Evolutionary conservation across 2,888 invertebrate species (phyloP), one percentile per base, ranked within the genome.

Genomic region (Macrophya annulata): DNA sequence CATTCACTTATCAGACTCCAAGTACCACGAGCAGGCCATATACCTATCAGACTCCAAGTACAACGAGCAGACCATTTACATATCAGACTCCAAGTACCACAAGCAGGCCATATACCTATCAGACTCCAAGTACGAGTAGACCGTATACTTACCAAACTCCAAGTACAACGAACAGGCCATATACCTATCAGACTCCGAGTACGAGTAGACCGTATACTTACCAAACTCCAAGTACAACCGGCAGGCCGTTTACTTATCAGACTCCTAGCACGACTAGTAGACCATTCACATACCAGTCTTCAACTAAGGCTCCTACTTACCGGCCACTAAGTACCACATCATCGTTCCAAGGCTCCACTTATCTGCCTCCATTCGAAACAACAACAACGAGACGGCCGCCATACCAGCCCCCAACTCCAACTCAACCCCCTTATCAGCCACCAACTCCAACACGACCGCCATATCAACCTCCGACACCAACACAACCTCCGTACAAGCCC

Each of bases 381-480:
- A 79, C 17, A 25, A 65, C 17, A 25, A 65, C 25, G 10, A 65
- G 31, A 21, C 88, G 77, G 25, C 79, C 85, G 40, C 45, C 59
- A 9, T 43, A 72, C 43, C 43, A 45, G 74, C 83, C 85, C 6
- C 83, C 86, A 6, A 62, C 83, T 17, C 68, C 68, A 90, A 65
- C 72, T 12, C 79, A 71, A 59, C 89, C 89, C 31, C 88, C 89
- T 5, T 86, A 87, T 9, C 89, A 89, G 0, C 86, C 86, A 4
- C 25, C 86, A 21, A 87, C 86, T 87, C 62, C 6, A n/a, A 85
- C 55, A 17, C 55, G 51, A n/a, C 85, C 87, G 86, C n/a, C 87
- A 62, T 79, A 84, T n/a, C 62, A 68, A 15, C 51, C 77, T 5
- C 86, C 85, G 84, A 86, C 68, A 72, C 17, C 87, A 74, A 77